A percentile compares a stretch with the other conserved stretches of the same genome.
These are phyloP conservation scores for Ptiloglossa arizonensis DNA, from an alignment of 1,140 invertebrate species.

Conservation along the genomic window DNA sequence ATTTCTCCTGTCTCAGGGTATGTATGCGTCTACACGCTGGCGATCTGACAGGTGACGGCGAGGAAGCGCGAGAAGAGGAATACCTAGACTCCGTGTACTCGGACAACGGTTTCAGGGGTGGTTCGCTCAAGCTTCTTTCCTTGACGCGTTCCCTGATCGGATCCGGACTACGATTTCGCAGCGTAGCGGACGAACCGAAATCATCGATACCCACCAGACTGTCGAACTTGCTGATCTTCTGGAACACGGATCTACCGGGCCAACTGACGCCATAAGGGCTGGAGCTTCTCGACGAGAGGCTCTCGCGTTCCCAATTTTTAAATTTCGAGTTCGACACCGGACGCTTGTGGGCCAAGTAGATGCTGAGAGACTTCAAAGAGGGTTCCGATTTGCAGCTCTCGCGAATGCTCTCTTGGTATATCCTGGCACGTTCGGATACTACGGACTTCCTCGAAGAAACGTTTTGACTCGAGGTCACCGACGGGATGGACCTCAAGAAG, in stretches of 20 bases:
- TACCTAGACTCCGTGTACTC: conserved; percentile 57
- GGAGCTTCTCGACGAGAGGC: conserved; percentile 78
- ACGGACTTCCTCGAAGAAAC: conserved; percentile 79
- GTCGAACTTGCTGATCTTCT: conserved; percentile 78
- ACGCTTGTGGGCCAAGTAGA: conserved; percentile 86
- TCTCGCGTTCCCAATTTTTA: conserved; percentile 84
- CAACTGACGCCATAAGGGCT: conserved; percentile 76
- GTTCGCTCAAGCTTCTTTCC: conserved; percentile 80
- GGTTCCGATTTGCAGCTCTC: conserved; percentile 81
- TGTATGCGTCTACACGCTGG: conserved; percentile 86
- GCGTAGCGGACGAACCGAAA: conserved; percentile 70
- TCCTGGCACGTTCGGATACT: conserved; percentile 85
- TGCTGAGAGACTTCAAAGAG: conserved; percentile 82
- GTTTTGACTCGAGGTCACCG: conserved; percentile 71
- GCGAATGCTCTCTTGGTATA: conserved; percentile 82
- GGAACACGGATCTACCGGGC: conserved; percentile 71
- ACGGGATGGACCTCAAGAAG: conserved; percentile 82
- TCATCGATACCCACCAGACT: conserved; percentile 71
- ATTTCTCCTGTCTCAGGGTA: conserved; percentile 75
- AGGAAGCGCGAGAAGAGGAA: conserved; percentile 78
- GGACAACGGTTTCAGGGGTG: conserved; percentile 73
- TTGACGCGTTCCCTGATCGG: conserved; percentile 63
- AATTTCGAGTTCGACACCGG: conserved; percentile 89
- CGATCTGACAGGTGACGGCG: conserved; percentile 84
- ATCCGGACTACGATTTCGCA: conserved; percentile 72